A percentile compares a stretch with the other conserved stretches of the same genome.
These are phyloP conservation scores for Phalloptychus januarius DNA, from an alignment of 2,797 vertebrate species.

Conservation along the genomic window DNA sequence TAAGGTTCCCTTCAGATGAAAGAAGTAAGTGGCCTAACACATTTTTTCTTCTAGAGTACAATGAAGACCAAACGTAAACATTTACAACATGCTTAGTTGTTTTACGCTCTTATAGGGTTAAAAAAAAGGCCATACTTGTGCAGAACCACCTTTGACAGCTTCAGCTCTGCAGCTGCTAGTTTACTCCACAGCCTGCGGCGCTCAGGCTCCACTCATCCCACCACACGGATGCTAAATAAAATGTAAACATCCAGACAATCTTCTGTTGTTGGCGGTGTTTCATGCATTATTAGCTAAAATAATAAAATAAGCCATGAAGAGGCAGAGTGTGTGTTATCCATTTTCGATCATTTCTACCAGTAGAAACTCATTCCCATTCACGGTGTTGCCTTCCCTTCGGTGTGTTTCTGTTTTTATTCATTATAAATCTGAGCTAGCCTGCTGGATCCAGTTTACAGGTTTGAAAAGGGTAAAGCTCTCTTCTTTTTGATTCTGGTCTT, in stretches of 20 bases:
- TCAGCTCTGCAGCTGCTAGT: constrained; percentile 25
- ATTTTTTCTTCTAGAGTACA: constrained; percentile 11
- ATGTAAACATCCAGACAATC: constrained; percentile 22
- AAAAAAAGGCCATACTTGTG: constrained; percentile 12
- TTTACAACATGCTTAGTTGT: constrained; percentile 15
- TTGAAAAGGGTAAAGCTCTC: constrained; percentile 20
- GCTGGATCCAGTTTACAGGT: constrained; percentile 34
- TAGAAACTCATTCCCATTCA: constrained; percentile 34
- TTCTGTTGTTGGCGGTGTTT: background rate
- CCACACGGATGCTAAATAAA: constrained; percentile 39
- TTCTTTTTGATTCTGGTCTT: constrained; percentile 26
- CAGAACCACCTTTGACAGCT: constrained; percentile 35
- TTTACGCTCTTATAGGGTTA: constrained; percentile 24
- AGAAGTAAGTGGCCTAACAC: constrained; percentile 29
- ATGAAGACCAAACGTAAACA: constrained; percentile 15
- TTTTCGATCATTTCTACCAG: constrained; percentile 23
- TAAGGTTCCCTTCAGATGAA: constrained; percentile 32
- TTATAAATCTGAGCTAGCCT: constrained; percentile 27
- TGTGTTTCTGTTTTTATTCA: constrained; percentile 30
- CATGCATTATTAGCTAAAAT: constrained; percentile 8
- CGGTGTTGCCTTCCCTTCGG: constrained; percentile 19
- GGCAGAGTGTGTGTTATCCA: constrained; percentile 10
- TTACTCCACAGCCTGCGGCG: constrained; percentile 29
- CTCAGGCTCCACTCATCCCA: constrained; percentile 25
- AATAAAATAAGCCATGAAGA: background rate